Evolutionary conservation across 2,888 invertebrate species (phyloP), one percentile per base, ranked within the genome.

Genomic region (Apamea anceps): DNA sequence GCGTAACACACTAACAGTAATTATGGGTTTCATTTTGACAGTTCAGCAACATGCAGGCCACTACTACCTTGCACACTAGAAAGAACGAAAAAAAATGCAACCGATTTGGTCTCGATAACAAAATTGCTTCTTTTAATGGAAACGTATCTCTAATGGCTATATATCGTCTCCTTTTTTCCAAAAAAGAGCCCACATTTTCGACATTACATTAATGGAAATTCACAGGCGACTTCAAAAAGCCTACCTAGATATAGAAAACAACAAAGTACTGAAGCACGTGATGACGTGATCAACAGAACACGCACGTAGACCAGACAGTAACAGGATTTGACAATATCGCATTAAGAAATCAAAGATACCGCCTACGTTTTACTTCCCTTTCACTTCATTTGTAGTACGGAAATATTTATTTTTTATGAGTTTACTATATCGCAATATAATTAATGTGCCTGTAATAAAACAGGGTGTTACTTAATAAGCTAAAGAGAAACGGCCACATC

Each of bases 331-430:
- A 77, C 63, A 77, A 77, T 42, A 45, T 37, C 13, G 25, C 37
- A 60, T 79, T 74, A 21, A 25, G 80, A 79, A 82, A 84, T 74
- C 42, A 60, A 79, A 74, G 42, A 72, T 42, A 73, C 42, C 79
- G 45, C 68, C 68, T 13, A 74, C 70, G 21, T 66, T 73, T 28
- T 51, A 77, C 37, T 80, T 80, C 45, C 85, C 82, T 82, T 82
- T 82, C 86, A 73, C 86, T 82, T 72, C 82, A 73, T 85, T 84
- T 86, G 68, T 42, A 82, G 51, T 66, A 6, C 76, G 72, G 72
- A 85, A 66, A 76, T 73, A 73, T 73, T 45, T 60, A 68, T 60
- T 85, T 68, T 85, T 70, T 68, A 80, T 45, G 48, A 70, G 32
- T 84, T 75, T 66, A 62, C 66, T 71, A 82, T 32, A 76, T 45